Base-by-base conservation (phyloP, 1,140 invertebrate genomes). In the Pemphigus obesinymphae region DNA sequence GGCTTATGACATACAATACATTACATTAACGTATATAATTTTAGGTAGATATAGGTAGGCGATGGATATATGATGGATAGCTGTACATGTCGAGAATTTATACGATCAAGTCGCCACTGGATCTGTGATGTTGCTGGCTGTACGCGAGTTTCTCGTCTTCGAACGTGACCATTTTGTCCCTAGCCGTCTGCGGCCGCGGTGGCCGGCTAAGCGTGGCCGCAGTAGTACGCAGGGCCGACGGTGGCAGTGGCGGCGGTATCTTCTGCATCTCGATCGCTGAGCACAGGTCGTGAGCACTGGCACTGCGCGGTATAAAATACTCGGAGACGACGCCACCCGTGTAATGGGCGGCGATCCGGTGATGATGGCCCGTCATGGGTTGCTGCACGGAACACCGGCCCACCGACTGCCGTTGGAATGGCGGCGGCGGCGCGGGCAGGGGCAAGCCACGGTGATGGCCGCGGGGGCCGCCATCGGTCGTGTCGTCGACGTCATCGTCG, bases 121-220 rank as follows among this genome's bases (percentile, higher is more conserved):
- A 73, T 23, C 70, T 48, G 43, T 80, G 50, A 13, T 45, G 34
- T 13, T 80, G 23, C 15, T 53, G 29, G n/a, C 61, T 31, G 50
- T 43, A 37, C 31, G 53, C 34, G 20, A 23, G 29, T 26, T 61
- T 63, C 8, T 94, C 92, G 84, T 94, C 93, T 84, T 94, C 92
- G 84, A 94, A 94, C 1, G 93, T 94, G 20, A 94, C 93, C 90
- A 93, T 93, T 86, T 94, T 94, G 85, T 93, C 93, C 31, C 91
- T 43, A 10, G 55, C 84, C 50, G 84, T 83, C 0, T 87, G 86
- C 0, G 87, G 87, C 0, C 89, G 88, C 0, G 89, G 89, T 13
- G 90, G 86, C 86, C 85, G 11, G 85, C 87, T 26, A 87, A 86
- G 82, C 85, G 83, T 82, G 73, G 85, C 83, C 50, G 83, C 84